Conservation (phyloP, 2,888 invertebrate genomes). For the Meteorus colon region DNA sequence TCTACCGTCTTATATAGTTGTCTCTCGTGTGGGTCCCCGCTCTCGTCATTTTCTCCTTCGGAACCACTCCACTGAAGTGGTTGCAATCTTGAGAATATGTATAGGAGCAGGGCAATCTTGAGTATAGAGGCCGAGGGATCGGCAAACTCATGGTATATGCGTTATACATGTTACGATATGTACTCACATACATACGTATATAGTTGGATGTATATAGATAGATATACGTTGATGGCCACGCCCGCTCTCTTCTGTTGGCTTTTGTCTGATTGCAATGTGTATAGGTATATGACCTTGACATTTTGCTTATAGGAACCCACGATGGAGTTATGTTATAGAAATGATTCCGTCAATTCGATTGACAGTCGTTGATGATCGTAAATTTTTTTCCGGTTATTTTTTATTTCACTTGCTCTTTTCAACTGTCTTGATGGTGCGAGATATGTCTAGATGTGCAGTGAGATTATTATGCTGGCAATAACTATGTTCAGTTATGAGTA, state of each 20-base stretch:
- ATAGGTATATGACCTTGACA: slow-evolving; percentile 38
- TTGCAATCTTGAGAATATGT: slow-evolving; percentile 38
- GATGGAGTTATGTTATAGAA: slow-evolving; percentile 30
- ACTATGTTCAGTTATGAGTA: no score
- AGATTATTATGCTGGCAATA: no score
- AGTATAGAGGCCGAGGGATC: slow-evolving; percentile 49
- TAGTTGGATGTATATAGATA: background rate
- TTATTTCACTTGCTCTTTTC: background rate
- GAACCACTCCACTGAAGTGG: slow-evolving; percentile 36
- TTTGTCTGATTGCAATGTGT: slow-evolving; percentile 8
- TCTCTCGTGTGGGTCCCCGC: slow-evolving; percentile 57
- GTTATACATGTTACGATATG: slow-evolving; percentile 27
- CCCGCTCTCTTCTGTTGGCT: slow-evolving; percentile 41
- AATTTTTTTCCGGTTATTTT: background rate
- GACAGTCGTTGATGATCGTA: background rate
- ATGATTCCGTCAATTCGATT: slow-evolving; percentile 17
- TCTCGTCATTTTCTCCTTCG: slow-evolving; percentile 57
- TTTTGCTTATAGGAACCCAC: slow-evolving; percentile 37
- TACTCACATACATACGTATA: slow-evolving; percentile 5
- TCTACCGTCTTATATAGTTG: slow-evolving; percentile 69
- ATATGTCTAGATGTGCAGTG: no score
- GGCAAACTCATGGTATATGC: slow-evolving; percentile 28
- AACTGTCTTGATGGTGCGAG: background rate
- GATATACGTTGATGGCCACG: slow-evolving; percentile 29
- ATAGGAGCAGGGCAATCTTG: slow-evolving; percentile 35